These are phyloP conservation scores for Cotesia glomerata DNA, from an alignment of 1,140 invertebrate genomes.

Conservation along the genomic window DNA sequence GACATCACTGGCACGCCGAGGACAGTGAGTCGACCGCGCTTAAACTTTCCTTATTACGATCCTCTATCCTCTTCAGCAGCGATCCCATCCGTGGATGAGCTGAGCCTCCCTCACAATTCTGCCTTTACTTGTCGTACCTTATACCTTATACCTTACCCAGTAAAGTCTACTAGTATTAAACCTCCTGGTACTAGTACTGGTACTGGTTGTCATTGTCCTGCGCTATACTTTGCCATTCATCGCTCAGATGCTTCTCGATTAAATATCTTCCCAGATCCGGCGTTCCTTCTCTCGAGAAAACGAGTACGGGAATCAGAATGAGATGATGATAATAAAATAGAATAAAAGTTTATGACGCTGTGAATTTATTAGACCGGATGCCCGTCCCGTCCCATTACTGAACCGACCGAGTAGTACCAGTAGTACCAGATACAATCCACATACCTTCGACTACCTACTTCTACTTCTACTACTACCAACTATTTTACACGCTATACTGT, in stretches of 20 bases:
- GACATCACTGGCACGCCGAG: conserved; percentile 35
- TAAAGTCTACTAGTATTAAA: background rate
- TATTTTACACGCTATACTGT: conserved; percentile 1
- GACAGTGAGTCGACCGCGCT: conserved; percentile 36
- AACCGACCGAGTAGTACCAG: background rate
- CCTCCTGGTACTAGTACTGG: too few species aligned
- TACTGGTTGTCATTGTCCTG: too few species aligned
- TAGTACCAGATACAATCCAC: background rate
- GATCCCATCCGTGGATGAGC: background rate
- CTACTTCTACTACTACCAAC: background rate
- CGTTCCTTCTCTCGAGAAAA: background rate
- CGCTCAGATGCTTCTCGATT: conserved; percentile 16
- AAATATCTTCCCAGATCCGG: conserved; percentile 11
- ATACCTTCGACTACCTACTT: background rate
- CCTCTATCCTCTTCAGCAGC: too few species aligned
- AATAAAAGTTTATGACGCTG: background rate
- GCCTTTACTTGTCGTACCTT: too few species aligned
- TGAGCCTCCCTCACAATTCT: background rate
- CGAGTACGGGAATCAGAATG: background rate
- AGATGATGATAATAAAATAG: background rate
- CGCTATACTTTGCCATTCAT: conserved; percentile 15
- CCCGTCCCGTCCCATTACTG: conserved; percentile 1
- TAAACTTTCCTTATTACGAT: conserved; percentile 57
- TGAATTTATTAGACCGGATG: conserved; percentile 11
- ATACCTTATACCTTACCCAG: too few species aligned